Evolutionary conservation across 2,797 vertebrate genomes (phyloP).

Genomic region (Heteromormyrus szaboi): DNA sequence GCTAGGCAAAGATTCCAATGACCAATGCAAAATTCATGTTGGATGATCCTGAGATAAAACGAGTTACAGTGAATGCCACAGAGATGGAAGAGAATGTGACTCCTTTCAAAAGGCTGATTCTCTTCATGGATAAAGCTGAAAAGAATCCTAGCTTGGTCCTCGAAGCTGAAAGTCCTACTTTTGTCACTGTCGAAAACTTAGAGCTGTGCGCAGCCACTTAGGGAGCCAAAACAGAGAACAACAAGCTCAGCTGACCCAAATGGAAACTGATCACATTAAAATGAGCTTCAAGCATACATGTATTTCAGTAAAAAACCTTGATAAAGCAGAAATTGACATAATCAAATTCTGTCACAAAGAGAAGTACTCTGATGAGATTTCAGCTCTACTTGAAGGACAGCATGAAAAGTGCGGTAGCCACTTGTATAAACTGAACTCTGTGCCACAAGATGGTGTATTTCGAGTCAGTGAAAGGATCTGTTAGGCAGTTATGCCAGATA

Average conservation of each 20-base stretch:
- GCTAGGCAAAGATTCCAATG: neutral
- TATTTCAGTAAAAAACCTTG: neutral
- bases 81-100: neutral
- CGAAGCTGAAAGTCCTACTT: neutral
- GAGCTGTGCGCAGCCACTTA: neutral
- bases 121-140: neutral
- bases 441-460: neutral
- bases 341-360: neutral
- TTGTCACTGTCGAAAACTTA: neutral
- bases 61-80: neutral
- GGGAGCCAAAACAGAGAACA: neutral
- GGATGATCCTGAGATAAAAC: constrained; percentile 16
- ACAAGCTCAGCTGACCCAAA: neutral
- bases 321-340: neutral
- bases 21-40: neutral
- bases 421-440: neutral
- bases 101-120: neutral
- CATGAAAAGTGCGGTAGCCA: neutral
- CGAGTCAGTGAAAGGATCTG: too few relatives aligned
- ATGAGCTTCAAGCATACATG: neutral
- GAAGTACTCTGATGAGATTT: neutral
- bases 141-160: neutral
- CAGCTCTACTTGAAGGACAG: neutral
- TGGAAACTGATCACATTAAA: neutral
- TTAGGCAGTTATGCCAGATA: too few relatives aligned